phyloP scores from a whole-genome alignment of 2,113 vertebrate genomes.

The Numenius arquata region DNA sequence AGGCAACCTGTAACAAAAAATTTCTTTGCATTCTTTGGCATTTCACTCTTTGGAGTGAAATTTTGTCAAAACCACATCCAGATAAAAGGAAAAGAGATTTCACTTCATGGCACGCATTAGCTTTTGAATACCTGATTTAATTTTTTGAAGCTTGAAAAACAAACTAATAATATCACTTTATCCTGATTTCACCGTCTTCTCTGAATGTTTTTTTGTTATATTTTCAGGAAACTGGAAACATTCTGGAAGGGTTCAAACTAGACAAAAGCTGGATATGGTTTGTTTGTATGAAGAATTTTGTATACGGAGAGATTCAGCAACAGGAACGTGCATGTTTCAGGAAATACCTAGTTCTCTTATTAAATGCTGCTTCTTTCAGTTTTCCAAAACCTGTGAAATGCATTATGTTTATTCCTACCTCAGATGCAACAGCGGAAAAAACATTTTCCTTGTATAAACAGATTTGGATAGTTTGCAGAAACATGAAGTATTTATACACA shows the following conservation, averaged over 20 bases:
- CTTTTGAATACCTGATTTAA: neutral
- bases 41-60: neutral
- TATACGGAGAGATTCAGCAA: neutral
- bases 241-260: slow-evolving; percentile 10
- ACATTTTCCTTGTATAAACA: neutral
- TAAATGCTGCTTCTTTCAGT: slow-evolving; percentile 14
- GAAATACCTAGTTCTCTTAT: slow-evolving; percentile 2
- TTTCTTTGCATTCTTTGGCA: neutral
- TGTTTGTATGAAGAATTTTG: slow-evolving; percentile 52
- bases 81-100: neutral
- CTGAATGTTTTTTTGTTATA: neutral
- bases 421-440: neutral
- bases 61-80: neutral
- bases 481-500: neutral
- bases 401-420: neutral
- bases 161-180: neutral
- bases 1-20: neutral
- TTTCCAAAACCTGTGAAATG: neutral
- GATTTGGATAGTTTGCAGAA: neutral
- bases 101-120: neutral
- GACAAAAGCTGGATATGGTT: slow-evolving; percentile 61
- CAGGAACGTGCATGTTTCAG: slow-evolving; percentile 4
- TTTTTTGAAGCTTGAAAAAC: neutral
- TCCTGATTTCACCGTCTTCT: neutral
- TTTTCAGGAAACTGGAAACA: slow-evolving; percentile 45